These are phyloP conservation scores for Epiblema foenella DNA, from an alignment of 2,888 invertebrate genomes.

Conservation along the genomic window DNA sequence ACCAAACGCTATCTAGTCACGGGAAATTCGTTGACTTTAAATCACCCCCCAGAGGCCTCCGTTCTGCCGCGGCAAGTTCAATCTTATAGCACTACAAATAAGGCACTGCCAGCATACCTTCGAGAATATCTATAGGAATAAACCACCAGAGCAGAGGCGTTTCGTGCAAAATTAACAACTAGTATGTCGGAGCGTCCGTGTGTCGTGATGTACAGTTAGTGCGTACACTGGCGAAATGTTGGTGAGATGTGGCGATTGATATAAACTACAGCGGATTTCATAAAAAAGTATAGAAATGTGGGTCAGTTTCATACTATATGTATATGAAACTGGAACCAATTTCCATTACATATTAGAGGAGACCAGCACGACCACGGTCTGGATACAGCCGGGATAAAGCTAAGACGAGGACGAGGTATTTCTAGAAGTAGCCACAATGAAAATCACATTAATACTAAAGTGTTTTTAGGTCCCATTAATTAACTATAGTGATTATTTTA, in stretches of 20 bases:
- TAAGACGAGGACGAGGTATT: no score
- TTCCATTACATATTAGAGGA: no score
- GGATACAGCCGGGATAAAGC: no score
- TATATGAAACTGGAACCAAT: no score
- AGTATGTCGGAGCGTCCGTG: conserved; percentile 51
- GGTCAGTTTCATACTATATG: not conserved
- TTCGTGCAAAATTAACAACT: conserved; percentile 71
- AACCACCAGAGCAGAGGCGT: conserved; percentile 67
- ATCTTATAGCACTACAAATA: conserved; percentile 23
- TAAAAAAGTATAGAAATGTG: not conserved
- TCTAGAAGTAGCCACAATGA: no score
- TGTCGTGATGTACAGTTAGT: conserved; percentile 63
- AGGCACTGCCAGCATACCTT: conserved; percentile 19
- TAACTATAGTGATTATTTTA: no score
- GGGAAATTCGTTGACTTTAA: conserved; percentile 57
- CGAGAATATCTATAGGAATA: conserved; percentile 57
- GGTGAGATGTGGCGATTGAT: conserved; percentile 41
- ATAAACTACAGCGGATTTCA: conserved; percentile 34
- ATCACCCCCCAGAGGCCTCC: conserved; percentile 55
- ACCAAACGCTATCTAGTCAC: conserved; percentile 55
- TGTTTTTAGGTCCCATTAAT: no score
- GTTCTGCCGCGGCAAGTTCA: conserved; percentile 22
- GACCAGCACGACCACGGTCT: no score
- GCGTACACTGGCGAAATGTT: conserved; percentile 58
- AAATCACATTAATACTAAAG: no score